These are phyloP conservation scores for Chymomyza procnemis DNA, from an alignment of 2,888 invertebrate genomes.

Conservation along the genomic window DNA sequence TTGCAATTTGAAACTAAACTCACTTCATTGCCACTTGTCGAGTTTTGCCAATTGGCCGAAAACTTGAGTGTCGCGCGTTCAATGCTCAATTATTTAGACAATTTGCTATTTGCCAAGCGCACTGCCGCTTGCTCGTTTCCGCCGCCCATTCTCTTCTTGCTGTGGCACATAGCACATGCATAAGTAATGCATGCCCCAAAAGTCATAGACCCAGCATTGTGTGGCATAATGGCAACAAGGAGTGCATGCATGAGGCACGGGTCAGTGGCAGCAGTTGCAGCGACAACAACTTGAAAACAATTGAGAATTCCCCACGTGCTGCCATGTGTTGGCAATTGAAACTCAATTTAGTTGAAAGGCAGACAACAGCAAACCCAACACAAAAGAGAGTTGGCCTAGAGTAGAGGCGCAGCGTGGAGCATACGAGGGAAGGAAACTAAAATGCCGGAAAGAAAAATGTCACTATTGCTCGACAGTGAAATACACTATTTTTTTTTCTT, in stretches of 20 bases:
- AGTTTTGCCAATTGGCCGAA: not conserved
- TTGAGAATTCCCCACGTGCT: constrained; percentile 61
- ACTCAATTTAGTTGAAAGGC: constrained; percentile 63
- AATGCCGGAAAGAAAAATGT: no score
- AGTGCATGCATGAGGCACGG: not conserved
- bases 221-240: not conserved
- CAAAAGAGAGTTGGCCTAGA: not conserved
- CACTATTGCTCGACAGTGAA: no score
- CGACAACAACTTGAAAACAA: constrained; percentile 42
- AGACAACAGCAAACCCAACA: constrained; percentile 33
- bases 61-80: not conserved
- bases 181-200: constrained; percentile 52
- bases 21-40: not conserved
- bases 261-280: not conserved
- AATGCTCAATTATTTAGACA: constrained; percentile 55
- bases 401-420: not conserved
- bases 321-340: constrained; percentile 65
- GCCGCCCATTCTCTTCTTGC: no score
- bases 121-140: no score
- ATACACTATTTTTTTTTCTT: no score
- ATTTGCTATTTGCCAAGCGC: not conserved
- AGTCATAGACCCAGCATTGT: constrained; percentile 5
- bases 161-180: constrained; percentile 41
- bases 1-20: not conserved
- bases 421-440: no score